A percentile compares a stretch with the other conserved stretches of the same genome.
Conservation (phyloP, 2,888 invertebrate species). For the Hyposoter dolosus region DNA sequence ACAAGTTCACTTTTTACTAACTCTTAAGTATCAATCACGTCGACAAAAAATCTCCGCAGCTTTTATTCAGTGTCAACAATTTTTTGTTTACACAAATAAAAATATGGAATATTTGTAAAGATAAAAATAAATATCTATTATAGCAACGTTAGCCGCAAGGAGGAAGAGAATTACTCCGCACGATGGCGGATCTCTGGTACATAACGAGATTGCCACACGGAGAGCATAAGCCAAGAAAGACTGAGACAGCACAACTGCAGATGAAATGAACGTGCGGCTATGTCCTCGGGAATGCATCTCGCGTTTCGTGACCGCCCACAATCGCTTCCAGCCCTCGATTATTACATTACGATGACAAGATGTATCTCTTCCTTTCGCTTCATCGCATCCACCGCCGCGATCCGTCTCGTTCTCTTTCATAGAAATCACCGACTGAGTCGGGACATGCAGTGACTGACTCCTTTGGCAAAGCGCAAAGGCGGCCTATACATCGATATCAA, state of each 20-base stretch:
- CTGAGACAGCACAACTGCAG: slow-evolving; percentile 40
- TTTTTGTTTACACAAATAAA: not conserved
- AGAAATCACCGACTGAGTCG: slow-evolving; percentile 6
- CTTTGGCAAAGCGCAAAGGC: slow-evolving; percentile 8
- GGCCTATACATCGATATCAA: not conserved
- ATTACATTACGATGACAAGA: slow-evolving; percentile 66
- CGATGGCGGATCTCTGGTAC: slow-evolving; percentile 42
- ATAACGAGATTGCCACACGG: slow-evolving; percentile 65
- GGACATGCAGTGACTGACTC: slow-evolving; percentile 34
- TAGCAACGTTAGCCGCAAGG: slow-evolving; percentile 69
- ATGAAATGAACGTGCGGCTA: slow-evolving; percentile 54
- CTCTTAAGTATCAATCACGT: not conserved
- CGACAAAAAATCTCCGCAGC: not conserved
- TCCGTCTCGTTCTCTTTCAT: slow-evolving; percentile 5
- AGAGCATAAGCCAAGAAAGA: slow-evolving; percentile 56
- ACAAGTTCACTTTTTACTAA: not conserved
- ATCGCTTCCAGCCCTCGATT: slow-evolving; percentile 60
- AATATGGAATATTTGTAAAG: not conserved
- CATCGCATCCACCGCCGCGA: not conserved
- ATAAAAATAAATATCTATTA: slow-evolving; percentile 34
- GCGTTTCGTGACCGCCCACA: slow-evolving; percentile 44
- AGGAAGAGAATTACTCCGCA: slow-evolving; percentile 44
- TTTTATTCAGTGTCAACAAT: not conserved
- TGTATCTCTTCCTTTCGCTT: slow-evolving; percentile 20
- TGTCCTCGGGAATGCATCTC: slow-evolving; percentile 49